phyloP scores from a whole-genome alignment of 2,797 vertebrate genomes.

The Lepilemur ruficaudatus region DNA sequence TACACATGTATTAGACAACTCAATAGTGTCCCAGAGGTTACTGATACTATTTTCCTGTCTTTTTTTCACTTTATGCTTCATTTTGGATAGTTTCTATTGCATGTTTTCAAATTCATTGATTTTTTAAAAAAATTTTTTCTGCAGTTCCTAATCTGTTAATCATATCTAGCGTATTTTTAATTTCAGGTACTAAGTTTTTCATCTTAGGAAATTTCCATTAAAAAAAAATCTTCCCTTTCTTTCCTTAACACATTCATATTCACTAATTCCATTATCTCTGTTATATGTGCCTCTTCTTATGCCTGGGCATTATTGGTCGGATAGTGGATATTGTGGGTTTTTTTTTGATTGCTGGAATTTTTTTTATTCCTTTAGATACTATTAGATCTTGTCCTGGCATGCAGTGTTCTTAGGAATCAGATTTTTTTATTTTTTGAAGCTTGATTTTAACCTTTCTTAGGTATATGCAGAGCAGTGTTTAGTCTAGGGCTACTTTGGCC shows the following conservation, averaged over 20 bases:
- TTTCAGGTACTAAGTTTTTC: conserved; percentile 21
- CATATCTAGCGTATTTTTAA: neutral
- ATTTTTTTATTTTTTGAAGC: neutral
- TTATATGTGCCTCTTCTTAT: neutral
- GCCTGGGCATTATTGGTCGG: neutral
- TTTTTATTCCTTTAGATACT: neutral
- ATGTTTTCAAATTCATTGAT: neutral
- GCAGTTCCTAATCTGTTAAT: neutral
- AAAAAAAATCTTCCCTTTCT: neutral
- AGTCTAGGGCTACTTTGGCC: neutral
- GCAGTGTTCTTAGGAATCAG: neutral
- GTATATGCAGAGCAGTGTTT: neutral
- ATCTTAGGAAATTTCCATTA: neutral
- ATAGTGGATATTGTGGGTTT: neutral
- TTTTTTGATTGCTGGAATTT: neutral
- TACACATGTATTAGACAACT: neutral
- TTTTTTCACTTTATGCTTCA: neutral
- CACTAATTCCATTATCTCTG: neutral
- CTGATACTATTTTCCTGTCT: neutral
- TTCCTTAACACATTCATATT: neutral
- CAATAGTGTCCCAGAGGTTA: neutral
- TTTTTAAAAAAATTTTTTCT: neutral
- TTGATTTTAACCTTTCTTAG: neutral
- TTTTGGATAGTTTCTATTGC: neutral
- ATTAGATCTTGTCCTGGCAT: neutral